A percentile compares a stretch with the other conserved stretches of the same genome.
These are phyloP conservation scores for Chelonoidis abingdonii DNA, from an alignment of 2,113 vertebrate genomes.

Conservation along the genomic window DNA sequence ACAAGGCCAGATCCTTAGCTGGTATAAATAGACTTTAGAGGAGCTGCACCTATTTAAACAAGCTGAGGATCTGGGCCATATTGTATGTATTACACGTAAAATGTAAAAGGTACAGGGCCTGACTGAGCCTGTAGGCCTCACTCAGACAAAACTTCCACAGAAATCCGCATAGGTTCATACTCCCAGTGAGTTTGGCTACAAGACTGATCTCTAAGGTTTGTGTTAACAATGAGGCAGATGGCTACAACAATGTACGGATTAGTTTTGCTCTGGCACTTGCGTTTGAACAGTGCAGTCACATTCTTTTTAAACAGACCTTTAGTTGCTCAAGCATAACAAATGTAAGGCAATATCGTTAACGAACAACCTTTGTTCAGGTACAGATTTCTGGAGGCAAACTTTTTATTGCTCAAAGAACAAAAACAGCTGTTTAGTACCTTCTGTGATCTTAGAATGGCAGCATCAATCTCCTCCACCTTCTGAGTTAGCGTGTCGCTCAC, in stretches of 20 bases:
- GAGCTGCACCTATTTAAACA: not conserved
- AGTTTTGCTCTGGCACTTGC: constrained; percentile 18
- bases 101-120: fast-evolving
- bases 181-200: not conserved
- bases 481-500: constrained; percentile 85
- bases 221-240: constrained; percentile 30
- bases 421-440: constrained; percentile 82
- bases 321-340: constrained; percentile 17
- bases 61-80: not conserved
- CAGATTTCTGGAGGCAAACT: not conserved
- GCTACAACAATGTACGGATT: constrained; percentile 29
- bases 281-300: constrained; percentile 1
- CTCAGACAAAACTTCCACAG: not conserved
- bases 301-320: constrained; percentile 43
- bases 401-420: not conserved
- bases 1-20: not conserved
- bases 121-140: not conserved
- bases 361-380: constrained; percentile 8
- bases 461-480: constrained; percentile 92
- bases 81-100: not conserved
- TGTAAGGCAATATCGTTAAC: not conserved
- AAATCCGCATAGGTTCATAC: not conserved
- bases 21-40: not conserved
- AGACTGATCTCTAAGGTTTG: not conserved
- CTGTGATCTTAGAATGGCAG: constrained; percentile 91